These are phyloP conservation scores for Beris chalybata DNA, from an alignment of 2,888 invertebrate genomes.

Conservation along the genomic window DNA sequence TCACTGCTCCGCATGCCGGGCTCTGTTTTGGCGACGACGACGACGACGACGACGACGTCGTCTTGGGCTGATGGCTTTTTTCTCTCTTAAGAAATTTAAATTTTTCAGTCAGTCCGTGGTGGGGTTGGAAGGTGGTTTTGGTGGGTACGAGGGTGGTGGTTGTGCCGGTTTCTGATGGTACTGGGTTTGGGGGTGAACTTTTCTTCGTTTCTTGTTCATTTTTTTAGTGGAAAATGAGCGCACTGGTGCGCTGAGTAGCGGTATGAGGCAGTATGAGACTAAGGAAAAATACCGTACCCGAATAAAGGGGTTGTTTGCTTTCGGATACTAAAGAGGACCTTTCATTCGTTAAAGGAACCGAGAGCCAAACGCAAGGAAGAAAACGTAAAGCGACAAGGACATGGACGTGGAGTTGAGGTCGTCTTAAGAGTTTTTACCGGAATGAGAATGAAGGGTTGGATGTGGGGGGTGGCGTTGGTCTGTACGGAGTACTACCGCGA, in stretches of 20 bases:
- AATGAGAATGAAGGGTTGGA: slow-evolving; percentile 4
- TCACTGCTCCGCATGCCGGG: not conserved
- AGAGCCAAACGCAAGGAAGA: slow-evolving; percentile 20
- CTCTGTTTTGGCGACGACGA: not conserved
- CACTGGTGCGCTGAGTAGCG: slow-evolving; percentile 18
- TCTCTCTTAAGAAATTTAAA: slow-evolving; percentile 34
- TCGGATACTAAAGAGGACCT: slow-evolving; percentile 32
- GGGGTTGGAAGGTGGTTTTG: slow-evolving; percentile 5
- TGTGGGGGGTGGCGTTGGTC: slow-evolving; percentile 5
- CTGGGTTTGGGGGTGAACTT: slow-evolving; percentile 19
- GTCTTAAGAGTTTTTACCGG: slow-evolving; percentile 12
- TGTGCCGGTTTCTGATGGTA: not conserved
- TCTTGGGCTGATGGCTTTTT: slow-evolving; percentile 19
- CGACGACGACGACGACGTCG: not conserved
- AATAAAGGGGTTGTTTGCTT: slow-evolving; percentile 33
- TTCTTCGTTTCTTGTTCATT: slow-evolving; percentile 27
- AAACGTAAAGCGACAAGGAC: slow-evolving; percentile 17
- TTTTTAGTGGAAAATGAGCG: slow-evolving; percentile 31
- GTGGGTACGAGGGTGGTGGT: not conserved
- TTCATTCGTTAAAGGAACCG: slow-evolving; percentile 21
- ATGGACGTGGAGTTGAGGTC: slow-evolving; percentile 28
- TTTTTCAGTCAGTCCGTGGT: slow-evolving; percentile 25
- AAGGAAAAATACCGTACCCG: slow-evolving; percentile 18
- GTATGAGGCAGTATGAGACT: slow-evolving; percentile 15
- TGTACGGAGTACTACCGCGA: slow-evolving; percentile 10